These are phyloP conservation scores for Leontopithecus rosalia DNA, from an alignment of 2,797 vertebrate genomes.

Conservation along the genomic window DNA sequence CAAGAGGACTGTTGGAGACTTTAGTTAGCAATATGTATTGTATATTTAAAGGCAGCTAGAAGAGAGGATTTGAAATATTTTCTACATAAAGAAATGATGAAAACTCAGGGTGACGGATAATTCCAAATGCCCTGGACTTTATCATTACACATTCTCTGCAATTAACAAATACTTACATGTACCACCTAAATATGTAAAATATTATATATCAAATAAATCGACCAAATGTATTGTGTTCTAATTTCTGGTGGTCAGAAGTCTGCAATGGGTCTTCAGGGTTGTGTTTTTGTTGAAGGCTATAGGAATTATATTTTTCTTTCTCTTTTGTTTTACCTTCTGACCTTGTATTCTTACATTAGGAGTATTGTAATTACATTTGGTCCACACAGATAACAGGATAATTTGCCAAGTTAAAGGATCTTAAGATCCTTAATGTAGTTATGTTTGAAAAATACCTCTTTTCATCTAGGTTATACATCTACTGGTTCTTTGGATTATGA, in stretches of 20 bases:
- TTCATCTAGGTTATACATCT: neutral
- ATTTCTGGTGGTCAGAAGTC: neutral
- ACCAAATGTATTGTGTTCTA: neutral
- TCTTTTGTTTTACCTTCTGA: neutral
- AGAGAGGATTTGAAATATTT: neutral
- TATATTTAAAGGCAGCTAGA: neutral
- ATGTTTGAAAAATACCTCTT: neutral
- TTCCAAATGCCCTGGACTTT: neutral
- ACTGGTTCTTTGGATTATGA: neutral
- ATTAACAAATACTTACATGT: neutral
- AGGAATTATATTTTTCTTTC: neutral
- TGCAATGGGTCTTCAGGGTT: too few species aligned
- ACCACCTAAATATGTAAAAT: neutral
- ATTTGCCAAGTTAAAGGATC: neutral
- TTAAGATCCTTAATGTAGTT: neutral
- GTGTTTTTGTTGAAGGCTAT: neutral
- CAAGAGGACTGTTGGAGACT: neutral
- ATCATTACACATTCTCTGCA: neutral
- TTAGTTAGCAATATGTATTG: neutral
- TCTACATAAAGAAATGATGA: neutral
- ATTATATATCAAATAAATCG: neutral
- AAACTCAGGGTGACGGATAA: neutral
- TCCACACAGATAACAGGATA: neutral
- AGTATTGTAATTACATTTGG: neutral
- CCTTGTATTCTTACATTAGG: neutral